Evolutionary conservation across 2,113 vertebrate genomes (phyloP).

Genomic region (Pao palembangensis): DNA sequence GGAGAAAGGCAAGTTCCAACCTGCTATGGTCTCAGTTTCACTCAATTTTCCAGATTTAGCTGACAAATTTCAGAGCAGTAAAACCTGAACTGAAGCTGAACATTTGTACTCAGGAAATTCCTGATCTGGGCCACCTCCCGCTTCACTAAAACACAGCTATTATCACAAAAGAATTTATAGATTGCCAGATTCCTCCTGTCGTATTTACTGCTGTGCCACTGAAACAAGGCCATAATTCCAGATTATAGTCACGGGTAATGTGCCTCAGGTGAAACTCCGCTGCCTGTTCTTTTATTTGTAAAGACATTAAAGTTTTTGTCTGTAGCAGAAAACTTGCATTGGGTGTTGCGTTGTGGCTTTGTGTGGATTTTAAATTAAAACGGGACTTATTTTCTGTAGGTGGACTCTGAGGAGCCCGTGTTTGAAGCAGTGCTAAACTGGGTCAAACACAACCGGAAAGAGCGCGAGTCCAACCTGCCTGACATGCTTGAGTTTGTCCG

Average conservation of each 20-base stretch:
- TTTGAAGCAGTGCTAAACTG: conserved; percentile 96
- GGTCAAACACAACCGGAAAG: conserved; percentile 94
- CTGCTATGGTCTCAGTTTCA: conserved; percentile 35
- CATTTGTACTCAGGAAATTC: conserved; percentile 59
- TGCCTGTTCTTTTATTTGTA: conserved; percentile 1
- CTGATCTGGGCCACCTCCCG: conserved; percentile 22
- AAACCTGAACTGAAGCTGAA: conserved; percentile 49
- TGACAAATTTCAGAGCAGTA: conserved; percentile 57
- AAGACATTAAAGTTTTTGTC: background rate
- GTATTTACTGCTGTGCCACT: conserved; percentile 4
- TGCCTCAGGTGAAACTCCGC: conserved; percentile 10
- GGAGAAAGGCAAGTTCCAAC: conserved; percentile 39
- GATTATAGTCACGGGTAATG: conserved; percentile 29
- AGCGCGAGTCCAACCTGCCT: conserved; percentile 85
- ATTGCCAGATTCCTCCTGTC: conserved; percentile 31
- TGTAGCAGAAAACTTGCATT: background rate
- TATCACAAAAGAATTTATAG: conserved; percentile 53
- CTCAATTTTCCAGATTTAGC: conserved; percentile 18
- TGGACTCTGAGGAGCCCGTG: conserved; percentile 96
- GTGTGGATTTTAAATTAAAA: background rate
- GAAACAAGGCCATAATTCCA: conserved; percentile 35
- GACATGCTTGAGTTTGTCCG: conserved; percentile 94
- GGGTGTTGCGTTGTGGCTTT: conserved; percentile 6
- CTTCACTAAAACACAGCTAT: conserved; percentile 54
- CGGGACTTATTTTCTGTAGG: conserved; percentile 67